phyloP scores from a whole-genome alignment of 2,797 vertebrate species.

The Catharus ustulatus region DNA sequence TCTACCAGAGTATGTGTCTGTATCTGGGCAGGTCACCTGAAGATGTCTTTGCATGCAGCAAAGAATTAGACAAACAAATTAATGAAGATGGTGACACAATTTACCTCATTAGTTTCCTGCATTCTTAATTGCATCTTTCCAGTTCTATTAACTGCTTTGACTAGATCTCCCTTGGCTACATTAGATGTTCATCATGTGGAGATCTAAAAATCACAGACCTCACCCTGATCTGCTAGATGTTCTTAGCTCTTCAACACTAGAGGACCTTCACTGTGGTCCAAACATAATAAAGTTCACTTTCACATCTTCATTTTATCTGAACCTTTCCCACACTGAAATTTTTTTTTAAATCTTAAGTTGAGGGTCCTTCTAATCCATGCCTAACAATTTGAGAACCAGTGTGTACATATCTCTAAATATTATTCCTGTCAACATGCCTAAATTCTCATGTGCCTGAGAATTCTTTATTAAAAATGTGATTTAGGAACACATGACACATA shows the following conservation, averaged over 20 bases:
- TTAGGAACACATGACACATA: not conserved
- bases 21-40: not conserved
- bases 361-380: not conserved
- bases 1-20: not conserved
- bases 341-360: not conserved
- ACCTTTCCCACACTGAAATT: not conserved
- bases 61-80: slow-evolving; percentile 20
- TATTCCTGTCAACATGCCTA: not conserved
- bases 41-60: not conserved
- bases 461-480: not conserved
- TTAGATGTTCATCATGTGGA: not conserved
- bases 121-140: slow-evolving; percentile 21
- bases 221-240: not conserved
- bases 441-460: not conserved
- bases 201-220: not conserved
- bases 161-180: not conserved
- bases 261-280: not conserved
- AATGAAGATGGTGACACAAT: slow-evolving; percentile 15
- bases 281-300: not conserved
- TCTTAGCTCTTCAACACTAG: not conserved
- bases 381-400: not conserved
- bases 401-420: not conserved
- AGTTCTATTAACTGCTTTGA: not conserved
- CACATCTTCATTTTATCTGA: not conserved
- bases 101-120: slow-evolving; percentile 10